A percentile compares a stretch with the other conserved stretches of the same genome.
These are phyloP conservation scores for Venusia cambrica DNA, from an alignment of 2,888 invertebrate genomes.

Conservation along the genomic window DNA sequence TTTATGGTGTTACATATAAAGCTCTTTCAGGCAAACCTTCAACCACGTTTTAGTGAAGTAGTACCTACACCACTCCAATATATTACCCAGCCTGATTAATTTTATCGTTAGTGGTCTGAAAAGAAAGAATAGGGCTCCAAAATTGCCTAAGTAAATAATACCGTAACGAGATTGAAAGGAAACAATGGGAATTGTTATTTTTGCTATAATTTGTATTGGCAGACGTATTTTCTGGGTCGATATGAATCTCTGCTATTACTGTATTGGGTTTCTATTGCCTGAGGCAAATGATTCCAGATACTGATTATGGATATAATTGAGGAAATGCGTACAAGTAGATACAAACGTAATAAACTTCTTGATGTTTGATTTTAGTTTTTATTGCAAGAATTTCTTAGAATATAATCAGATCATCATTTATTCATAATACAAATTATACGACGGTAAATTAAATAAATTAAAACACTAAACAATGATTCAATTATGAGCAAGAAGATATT, in stretches of 20 bases:
- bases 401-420: no score
- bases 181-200: constrained; percentile 22
- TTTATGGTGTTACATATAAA: no score
- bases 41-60: neutral
- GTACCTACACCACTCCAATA: constrained; percentile 18
- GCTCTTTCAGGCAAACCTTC: constrained; percentile 2
- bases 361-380: no score
- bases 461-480: no score
- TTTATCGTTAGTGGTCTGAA: constrained; percentile 25
- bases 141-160: constrained; percentile 28
- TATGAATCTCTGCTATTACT: constrained; percentile 1
- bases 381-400: no score
- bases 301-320: neutral
- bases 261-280: constrained; percentile 1
- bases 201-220: constrained; percentile 20
- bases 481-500: no score
- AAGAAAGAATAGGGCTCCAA: constrained; percentile 21
- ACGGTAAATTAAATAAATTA: no score
- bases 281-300: neutral
- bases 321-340: no score
- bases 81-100: constrained; percentile 24
- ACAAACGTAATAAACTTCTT: no score
- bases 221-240: constrained; percentile 7
- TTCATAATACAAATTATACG: no score
- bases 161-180: constrained; percentile 17